phyloP scores from a whole-genome alignment of 1,140 invertebrate genomes.

The Brevipalpus yothersi region DNA sequence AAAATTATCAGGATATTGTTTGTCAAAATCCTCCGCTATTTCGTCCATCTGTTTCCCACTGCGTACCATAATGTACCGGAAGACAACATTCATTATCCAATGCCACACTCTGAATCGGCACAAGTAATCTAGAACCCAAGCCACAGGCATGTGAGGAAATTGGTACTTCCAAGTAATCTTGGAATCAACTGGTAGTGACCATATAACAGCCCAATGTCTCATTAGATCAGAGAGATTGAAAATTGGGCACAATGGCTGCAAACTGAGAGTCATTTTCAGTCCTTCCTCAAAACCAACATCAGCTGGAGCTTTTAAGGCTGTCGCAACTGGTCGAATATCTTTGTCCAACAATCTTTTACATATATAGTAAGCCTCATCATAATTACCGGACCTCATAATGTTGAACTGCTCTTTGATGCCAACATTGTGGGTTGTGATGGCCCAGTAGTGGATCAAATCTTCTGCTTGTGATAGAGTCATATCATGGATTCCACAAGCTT shows the following conservation, averaged over 20 bases:
- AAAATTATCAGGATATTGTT: too few species aligned
- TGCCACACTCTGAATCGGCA: too few species aligned
- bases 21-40: too few species aligned
- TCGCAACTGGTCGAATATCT: neutral
- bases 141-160: too few species aligned
- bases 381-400: slow-evolving; percentile 23
- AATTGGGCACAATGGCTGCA: neutral
- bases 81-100: too few species aligned
- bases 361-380: slow-evolving; percentile 19
- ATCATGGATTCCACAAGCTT: slow-evolving; percentile 32
- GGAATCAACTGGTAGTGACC: too few species aligned
- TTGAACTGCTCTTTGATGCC: slow-evolving; percentile 52
- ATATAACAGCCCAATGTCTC: neutral
- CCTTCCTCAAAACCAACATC: neutral
- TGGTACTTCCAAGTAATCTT: too few species aligned
- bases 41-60: too few species aligned
- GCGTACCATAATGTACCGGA: too few species aligned
- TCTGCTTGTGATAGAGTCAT: slow-evolving; percentile 32
- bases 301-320: neutral
- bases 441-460: slow-evolving; percentile 54
- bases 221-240: neutral
- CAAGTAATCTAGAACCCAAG: too few species aligned
- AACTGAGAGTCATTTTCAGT: neutral
- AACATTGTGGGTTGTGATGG: slow-evolving; percentile 45
- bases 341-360: slow-evolving; percentile 1